A percentile compares a stretch with the other conserved stretches of the same genome.
phyloP scores from a whole-genome alignment of 2,113 vertebrate genomes.

The Lophotis ruficrista region DNA sequence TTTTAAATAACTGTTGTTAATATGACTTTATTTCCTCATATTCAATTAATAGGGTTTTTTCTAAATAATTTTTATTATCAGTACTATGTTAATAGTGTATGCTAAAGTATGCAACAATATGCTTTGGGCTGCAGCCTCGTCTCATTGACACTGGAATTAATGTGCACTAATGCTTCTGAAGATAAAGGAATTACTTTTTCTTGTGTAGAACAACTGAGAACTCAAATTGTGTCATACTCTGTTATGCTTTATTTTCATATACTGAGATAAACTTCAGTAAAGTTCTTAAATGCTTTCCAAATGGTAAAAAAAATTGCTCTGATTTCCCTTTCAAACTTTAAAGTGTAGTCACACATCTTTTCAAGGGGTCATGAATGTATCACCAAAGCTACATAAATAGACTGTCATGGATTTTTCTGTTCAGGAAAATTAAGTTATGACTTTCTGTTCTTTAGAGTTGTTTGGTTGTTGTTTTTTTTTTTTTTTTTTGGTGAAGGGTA shows the following conservation, averaged over 20 bases:
- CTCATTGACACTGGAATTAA: not conserved
- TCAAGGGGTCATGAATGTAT: not conserved
- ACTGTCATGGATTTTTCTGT: not conserved
- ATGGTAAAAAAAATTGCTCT: not conserved
- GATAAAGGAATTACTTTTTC: not conserved
- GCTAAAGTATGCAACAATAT: not conserved
- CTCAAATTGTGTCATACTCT: not conserved
- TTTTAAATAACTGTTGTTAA: not conserved
- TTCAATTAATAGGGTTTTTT: not conserved
- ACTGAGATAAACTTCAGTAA: not conserved
- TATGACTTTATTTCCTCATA: not conserved
- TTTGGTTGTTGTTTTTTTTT: not conserved
- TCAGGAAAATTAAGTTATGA: not conserved
- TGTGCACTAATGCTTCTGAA: not conserved
- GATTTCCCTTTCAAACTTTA: not conserved
- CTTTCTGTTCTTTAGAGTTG: not conserved
- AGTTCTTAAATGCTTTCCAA: not conserved
- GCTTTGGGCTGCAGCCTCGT: not conserved
- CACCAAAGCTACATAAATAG: not conserved
- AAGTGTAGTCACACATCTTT: not conserved
- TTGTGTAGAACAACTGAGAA: not conserved
- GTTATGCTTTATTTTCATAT: not conserved
- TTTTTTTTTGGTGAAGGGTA: fast-evolving
- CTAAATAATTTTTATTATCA: not conserved
- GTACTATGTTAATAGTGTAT: not conserved